Evolutionary conservation across 2,797 vertebrate genomes (phyloP).

Genomic region (Sardinella longiceps): DNA sequence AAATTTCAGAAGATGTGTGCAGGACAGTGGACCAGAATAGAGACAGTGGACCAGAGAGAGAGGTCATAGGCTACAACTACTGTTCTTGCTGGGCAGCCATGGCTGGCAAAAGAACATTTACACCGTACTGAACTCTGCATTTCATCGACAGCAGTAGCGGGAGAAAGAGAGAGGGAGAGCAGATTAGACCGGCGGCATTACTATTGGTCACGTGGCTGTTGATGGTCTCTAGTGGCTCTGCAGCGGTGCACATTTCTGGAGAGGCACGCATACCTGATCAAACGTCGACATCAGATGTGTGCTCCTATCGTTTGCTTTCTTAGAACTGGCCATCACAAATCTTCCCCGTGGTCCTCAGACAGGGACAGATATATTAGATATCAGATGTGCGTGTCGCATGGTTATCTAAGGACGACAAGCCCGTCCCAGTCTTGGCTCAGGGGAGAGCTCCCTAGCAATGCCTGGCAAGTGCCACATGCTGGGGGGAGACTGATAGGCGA

Average conservation of each 20-base stretch:
- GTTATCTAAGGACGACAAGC: constrained; percentile 2
- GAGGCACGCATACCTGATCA: neutral
- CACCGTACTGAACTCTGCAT: neutral
- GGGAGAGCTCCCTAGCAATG: neutral
- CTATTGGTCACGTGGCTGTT: neutral
- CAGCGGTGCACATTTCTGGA: neutral
- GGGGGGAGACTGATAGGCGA: neutral
- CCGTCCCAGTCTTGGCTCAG: neutral
- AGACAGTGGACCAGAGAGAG: neutral
- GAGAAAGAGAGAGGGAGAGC: neutral
- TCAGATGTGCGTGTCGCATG: constrained; percentile 30
- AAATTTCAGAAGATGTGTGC: neutral
- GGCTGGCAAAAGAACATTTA: neutral
- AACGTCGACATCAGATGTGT: neutral
- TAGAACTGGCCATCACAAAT: constrained; percentile 41
- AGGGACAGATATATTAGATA: constrained; percentile 40
- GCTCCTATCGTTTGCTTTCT: neutral
- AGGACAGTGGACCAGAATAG: neutral
- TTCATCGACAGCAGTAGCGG: neutral
- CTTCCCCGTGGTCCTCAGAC: constrained; percentile 37
- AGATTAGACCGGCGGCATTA: neutral
- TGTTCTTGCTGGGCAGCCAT: neutral
- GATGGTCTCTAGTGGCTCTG: neutral
- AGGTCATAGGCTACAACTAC: neutral
- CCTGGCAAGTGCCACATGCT: neutral